Evolutionary conservation across 2,888 invertebrate genomes (phyloP).

Genomic region (Pandemis heparana): DNA sequence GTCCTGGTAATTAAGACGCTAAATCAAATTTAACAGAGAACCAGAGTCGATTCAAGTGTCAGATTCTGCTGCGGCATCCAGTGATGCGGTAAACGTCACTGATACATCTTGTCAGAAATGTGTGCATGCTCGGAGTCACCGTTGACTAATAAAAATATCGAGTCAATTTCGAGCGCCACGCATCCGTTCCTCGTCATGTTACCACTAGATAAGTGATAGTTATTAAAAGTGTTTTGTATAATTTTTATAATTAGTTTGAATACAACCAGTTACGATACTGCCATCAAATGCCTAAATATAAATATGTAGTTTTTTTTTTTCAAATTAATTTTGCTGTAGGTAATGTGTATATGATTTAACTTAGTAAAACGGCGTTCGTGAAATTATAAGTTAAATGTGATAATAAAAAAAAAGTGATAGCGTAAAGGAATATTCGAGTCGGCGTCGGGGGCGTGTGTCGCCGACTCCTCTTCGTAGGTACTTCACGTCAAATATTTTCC

Average conservation of each 20-base stretch:
- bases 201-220: constrained; percentile 84
- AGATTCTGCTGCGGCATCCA: not conserved
- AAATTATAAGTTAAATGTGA: constrained; percentile 83
- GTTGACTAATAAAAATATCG: constrained; percentile 48
- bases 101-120: not conserved
- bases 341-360: constrained; percentile 63
- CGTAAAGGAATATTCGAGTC: constrained; percentile 51
- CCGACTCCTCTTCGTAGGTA: constrained; percentile 47
- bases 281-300: constrained; percentile 84
- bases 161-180: constrained; percentile 81
- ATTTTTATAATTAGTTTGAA: constrained; percentile 75
- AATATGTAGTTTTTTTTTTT: constrained; percentile 57
- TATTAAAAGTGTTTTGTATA: constrained; percentile 75
- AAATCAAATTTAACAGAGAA: constrained; percentile 5
- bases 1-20: constrained; percentile 36
- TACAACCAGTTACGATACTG: constrained; percentile 84
- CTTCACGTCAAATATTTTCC: constrained; percentile 59
- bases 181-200: constrained; percentile 83
- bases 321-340: constrained; percentile 70
- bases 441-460: constrained; percentile 19
- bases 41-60: constrained; percentile 7
- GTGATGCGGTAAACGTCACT: not conserved
- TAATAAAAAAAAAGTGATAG: constrained; percentile 78
- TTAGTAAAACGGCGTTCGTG: constrained; percentile 71
- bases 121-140: constrained; percentile 14